phyloP scores from a whole-genome alignment of 2,113 vertebrate species.

The Cynocephalus volans region DNA sequence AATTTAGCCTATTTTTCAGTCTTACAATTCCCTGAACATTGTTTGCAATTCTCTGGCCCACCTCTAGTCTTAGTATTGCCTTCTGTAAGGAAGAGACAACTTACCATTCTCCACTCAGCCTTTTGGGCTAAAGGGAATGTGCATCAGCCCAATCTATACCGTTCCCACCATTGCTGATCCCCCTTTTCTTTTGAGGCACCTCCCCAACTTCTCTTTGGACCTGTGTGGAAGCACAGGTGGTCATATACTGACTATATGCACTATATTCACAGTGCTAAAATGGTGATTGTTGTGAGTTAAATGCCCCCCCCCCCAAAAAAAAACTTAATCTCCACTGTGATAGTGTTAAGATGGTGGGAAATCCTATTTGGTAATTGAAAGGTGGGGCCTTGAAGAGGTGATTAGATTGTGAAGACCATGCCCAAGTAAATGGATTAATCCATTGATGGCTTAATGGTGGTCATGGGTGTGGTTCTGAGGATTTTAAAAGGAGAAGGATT shows the following conservation, averaged over 20 bases:
- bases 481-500: no score
- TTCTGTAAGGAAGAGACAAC: neutral
- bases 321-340: no score
- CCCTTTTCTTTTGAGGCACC: neutral
- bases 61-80: neutral
- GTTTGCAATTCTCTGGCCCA: neutral
- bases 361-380: no score
- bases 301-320: no score
- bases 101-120: neutral
- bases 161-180: neutral
- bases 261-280: neutral
- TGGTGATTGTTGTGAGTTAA: no score
- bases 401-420: no score
- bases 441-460: no score
- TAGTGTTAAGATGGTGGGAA: no score
- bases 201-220: neutral
- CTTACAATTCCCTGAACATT: neutral
- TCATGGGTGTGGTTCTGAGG: no score
- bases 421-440: no score
- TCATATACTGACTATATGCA: neutral
- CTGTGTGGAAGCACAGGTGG: neutral
- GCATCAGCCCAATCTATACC: neutral
- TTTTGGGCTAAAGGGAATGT: neutral
- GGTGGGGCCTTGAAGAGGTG: no score
- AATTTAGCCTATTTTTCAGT: neutral